These are phyloP conservation scores for Muntiacus reevesi DNA, from an alignment of 2,113 vertebrate genomes.

Conservation along the genomic window DNA sequence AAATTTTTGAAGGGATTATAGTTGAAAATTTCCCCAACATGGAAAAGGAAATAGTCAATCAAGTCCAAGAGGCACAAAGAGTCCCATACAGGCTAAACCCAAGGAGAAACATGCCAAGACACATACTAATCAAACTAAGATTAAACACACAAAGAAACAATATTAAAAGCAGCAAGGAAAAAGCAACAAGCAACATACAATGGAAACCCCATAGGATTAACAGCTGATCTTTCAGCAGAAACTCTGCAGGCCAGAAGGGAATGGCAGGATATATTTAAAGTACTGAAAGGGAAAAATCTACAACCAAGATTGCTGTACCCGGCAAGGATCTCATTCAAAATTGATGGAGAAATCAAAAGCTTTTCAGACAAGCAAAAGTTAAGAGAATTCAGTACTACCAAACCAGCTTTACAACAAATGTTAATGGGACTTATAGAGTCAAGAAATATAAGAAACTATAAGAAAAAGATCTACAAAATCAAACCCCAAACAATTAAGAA, in stretches of 20 bases:
- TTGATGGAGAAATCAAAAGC: background rate
- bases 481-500: background rate
- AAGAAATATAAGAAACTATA: background rate
- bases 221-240: background rate
- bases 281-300: background rate
- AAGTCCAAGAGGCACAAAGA: background rate
- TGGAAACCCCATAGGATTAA: background rate
- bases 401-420: background rate
- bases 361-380: background rate
- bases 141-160: background rate
- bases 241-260: background rate
- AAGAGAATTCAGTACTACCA: background rate
- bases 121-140: background rate
- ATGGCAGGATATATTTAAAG: background rate
- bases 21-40: background rate
- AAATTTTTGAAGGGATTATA: background rate
- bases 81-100: background rate
- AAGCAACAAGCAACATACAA: background rate
- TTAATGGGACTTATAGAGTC: background rate
- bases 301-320: background rate
- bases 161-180: background rate
- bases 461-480: background rate
- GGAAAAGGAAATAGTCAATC: background rate
- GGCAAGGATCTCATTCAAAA: background rate
- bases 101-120: background rate